phyloP scores from a whole-genome alignment of 2,797 vertebrate species.

The Glossophaga mutica region DNA sequence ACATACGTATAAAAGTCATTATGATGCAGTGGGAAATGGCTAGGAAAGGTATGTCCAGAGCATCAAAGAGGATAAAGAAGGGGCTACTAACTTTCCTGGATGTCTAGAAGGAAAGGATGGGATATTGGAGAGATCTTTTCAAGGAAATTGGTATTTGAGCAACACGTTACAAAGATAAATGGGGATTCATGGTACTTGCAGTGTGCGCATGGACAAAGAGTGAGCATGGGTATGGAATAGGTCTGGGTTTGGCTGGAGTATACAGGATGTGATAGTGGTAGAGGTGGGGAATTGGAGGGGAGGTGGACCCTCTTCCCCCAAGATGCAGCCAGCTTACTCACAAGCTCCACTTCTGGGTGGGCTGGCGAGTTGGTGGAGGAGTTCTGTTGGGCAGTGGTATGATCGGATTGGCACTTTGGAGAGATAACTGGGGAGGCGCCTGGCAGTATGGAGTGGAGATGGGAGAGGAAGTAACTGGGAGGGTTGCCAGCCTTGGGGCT shows the following conservation, averaged over 20 bases:
- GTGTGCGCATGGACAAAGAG: neutral
- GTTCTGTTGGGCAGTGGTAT: neutral
- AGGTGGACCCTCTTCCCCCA: neutral
- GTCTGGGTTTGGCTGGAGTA: neutral
- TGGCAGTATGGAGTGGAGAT: slow-evolving; percentile 40
- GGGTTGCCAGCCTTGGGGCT: slow-evolving; percentile 56
- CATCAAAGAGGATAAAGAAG: neutral
- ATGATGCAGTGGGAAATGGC: neutral
- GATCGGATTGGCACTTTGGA: slow-evolving; percentile 12
- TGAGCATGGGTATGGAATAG: neutral
- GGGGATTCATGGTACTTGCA: neutral
- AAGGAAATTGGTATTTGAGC: neutral
- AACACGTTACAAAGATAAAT: neutral
- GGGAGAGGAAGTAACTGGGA: slow-evolving; percentile 67
- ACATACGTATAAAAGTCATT: neutral
- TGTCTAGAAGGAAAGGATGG: neutral
- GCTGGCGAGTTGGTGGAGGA: neutral
- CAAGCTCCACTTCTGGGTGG: neutral
- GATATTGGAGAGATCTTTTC: neutral
- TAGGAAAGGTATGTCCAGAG: neutral
- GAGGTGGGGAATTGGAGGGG: neutral
- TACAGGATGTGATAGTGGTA: neutral
- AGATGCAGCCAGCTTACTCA: neutral
- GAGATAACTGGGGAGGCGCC: slow-evolving; percentile 45
- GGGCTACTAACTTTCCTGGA: neutral